A percentile compares a stretch with the other conserved stretches of the same genome.
phyloP scores from a whole-genome alignment of 2,113 vertebrate species.

The Hemicordylus capensis region DNA sequence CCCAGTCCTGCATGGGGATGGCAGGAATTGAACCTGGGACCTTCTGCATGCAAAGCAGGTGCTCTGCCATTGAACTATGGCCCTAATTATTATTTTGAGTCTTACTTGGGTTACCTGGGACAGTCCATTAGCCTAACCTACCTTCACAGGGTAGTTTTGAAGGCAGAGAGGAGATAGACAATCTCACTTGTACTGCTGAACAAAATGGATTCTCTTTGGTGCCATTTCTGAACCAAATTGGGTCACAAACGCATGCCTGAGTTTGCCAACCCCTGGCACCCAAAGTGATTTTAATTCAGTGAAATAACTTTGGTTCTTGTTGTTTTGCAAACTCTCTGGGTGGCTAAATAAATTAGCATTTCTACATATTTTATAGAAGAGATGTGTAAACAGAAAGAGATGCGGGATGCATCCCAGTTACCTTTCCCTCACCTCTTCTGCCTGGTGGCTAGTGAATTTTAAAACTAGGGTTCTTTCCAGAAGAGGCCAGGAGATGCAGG shows the following conservation, averaged over 20 bases:
- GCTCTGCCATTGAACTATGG: not conserved
- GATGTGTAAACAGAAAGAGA: conserved; percentile 29
- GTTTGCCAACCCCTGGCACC: not conserved
- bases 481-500: too few species aligned
- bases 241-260: not conserved
- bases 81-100: not conserved
- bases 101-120: too few species aligned
- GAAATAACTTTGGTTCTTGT: not conserved
- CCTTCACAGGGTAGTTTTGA: not conserved
- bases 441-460: not conserved
- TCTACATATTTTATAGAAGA: conserved; percentile 26
- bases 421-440: not conserved
- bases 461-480: not conserved
- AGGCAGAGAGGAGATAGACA: not conserved
- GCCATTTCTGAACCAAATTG: not conserved
- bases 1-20: not conserved
- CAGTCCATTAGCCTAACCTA: too few species aligned
- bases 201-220: not conserved
- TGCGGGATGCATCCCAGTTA: not conserved
- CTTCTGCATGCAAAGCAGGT: not conserved
- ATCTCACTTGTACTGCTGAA: not conserved
- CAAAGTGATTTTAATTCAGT: not conserved
- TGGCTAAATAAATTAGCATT: conserved; percentile 28
- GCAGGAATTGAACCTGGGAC: not conserved
- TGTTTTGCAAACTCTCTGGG: accelerated